Conservation (phyloP, 2,113 vertebrate species). For the human region DNA sequence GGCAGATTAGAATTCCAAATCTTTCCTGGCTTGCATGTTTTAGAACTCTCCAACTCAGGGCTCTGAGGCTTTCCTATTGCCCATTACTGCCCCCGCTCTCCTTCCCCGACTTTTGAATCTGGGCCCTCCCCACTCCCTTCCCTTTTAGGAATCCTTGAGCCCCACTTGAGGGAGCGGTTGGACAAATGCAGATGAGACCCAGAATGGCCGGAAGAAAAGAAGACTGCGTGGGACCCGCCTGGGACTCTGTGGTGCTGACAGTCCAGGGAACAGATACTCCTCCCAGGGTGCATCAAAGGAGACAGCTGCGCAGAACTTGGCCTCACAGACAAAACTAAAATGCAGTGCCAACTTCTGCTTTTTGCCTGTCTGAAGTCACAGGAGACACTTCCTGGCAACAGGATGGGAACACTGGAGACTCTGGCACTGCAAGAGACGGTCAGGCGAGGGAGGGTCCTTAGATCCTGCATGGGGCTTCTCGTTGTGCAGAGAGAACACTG, state of each 20-base stretch:
- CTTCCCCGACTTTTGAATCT: neutral
- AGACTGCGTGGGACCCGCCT: rapidly evolving
- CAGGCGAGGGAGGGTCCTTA: neutral
- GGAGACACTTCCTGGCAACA: neutral
- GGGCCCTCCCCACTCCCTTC: neutral
- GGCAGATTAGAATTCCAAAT: neutral
- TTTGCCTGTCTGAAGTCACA: neutral
- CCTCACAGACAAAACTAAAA: neutral
- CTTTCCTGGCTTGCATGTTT: neutral
- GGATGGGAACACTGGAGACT: neutral
- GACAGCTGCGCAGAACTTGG: neutral
- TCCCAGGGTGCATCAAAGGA: neutral
- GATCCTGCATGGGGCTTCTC: neutral
- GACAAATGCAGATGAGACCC: neutral
- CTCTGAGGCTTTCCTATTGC: neutral
- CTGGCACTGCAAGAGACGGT: neutral
- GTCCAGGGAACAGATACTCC: neutral
- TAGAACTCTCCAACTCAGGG: neutral
- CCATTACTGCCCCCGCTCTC: neutral
- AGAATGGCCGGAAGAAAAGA: neutral
- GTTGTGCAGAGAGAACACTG: neutral
- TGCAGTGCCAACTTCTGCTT: neutral
- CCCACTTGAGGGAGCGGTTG: neutral
- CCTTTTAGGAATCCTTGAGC: neutral
- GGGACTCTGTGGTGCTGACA: neutral